Conservation (phyloP, 30 jellyfish, hydroid and myxozoan genomes). For the Rhopilema esculentum region DNA sequence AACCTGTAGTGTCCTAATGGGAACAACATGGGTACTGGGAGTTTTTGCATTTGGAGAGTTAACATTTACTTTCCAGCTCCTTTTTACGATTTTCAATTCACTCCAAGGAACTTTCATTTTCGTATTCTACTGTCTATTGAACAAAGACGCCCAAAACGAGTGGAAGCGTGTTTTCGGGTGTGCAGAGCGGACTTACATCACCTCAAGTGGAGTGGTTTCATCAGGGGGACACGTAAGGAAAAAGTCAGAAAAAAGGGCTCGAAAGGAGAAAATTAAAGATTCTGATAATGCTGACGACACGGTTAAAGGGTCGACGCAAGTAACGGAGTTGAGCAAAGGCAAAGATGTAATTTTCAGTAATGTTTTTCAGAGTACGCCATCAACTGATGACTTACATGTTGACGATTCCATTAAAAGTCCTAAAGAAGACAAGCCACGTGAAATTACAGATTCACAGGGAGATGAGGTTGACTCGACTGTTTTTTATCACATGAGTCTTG, state of each 20-base stretch:
- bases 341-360: not conserved
- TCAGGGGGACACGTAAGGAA: not conserved
- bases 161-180: constrained; percentile 55
- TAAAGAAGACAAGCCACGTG: too few species aligned
- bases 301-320: not conserved
- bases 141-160: constrained; percentile 55
- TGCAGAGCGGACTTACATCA: not conserved
- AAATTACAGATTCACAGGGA: not conserved
- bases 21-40: constrained; percentile 77
- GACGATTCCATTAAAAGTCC: not conserved
- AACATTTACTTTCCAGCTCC: constrained; percentile 57
- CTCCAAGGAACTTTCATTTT: constrained; percentile 80
- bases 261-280: not conserved
- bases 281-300: not conserved
- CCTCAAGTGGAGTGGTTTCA: constrained; percentile 30
- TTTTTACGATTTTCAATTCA: constrained; percentile 75
- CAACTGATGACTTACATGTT: not conserved
- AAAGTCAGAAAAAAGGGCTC: not conserved
- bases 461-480: not conserved
- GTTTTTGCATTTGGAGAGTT: constrained; percentile 73
- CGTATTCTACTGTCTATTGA: constrained; percentile 68
- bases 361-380: not conserved
- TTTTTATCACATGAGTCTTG: not conserved
- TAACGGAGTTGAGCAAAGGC: not conserved
- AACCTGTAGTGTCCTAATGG: constrained; percentile 70